These are phyloP conservation scores for Agapetus fuscipes DNA, from an alignment of 2,888 invertebrate genomes.

Conservation along the genomic window DNA sequence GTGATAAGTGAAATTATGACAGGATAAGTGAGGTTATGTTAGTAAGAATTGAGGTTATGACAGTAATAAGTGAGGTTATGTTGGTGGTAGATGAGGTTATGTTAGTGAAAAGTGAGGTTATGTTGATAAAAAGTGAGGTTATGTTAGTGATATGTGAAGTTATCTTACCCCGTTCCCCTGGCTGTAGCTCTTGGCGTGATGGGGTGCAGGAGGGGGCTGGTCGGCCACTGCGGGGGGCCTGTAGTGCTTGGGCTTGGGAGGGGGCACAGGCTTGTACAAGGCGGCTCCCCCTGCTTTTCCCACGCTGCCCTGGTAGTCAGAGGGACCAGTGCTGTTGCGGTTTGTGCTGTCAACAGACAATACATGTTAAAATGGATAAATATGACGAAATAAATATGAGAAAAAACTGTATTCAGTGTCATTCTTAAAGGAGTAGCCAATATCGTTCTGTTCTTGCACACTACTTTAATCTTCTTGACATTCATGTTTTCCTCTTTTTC, in stretches of 20 bases:
- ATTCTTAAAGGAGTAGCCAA: too few species aligned
- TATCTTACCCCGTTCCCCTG: conserved; percentile 38
- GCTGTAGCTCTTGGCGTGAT: conserved; percentile 41
- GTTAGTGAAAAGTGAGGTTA: too few species aligned
- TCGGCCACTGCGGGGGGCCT: conserved; percentile 57
- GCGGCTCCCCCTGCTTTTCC: conserved; percentile 33
- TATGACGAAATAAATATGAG: background rate
- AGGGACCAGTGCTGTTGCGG: conserved; percentile 32
- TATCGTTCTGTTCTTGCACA: background rate
- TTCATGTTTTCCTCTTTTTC: background rate
- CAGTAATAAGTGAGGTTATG: too few species aligned
- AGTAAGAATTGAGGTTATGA: too few species aligned
- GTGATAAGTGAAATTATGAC: too few species aligned
- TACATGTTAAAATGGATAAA: too few species aligned
- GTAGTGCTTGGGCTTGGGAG: conserved; percentile 89
- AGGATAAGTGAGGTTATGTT: too few species aligned
- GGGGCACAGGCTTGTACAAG: conserved; percentile 78
- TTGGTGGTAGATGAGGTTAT: too few species aligned
- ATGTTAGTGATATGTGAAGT: too few species aligned
- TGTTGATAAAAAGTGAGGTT: too few species aligned
- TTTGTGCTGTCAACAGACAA: conserved; percentile 19
- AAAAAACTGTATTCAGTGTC: background rate
- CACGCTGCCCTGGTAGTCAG: conserved; percentile 23
- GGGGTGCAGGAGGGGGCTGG: conserved; percentile 32
- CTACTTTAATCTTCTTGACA: background rate